Evolutionary conservation across 2,113 vertebrate species (phyloP).

Genomic region (Scolopax mira): DNA sequence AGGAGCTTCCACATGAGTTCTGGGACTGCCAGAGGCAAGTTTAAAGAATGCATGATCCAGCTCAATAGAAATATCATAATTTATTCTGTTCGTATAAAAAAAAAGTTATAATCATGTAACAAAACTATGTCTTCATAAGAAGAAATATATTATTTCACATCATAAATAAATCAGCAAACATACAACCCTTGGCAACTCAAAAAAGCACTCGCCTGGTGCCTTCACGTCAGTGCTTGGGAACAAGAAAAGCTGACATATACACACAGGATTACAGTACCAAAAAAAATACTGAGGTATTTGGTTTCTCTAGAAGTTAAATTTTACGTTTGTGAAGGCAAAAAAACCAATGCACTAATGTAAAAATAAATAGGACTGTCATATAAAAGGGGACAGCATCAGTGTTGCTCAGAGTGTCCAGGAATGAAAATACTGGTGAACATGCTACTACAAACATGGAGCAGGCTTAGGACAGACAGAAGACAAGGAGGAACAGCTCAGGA

Average conservation of each 20-base stretch:
- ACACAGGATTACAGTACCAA: conserved; percentile 78
- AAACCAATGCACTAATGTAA: conserved; percentile 60
- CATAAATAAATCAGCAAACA: conserved; percentile 83
- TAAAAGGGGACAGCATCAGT: conserved; percentile 48
- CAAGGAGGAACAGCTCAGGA: conserved; percentile 48
- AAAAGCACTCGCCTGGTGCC: conserved; percentile 72
- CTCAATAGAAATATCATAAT: conserved; percentile 82
- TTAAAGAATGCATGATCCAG: neutral
- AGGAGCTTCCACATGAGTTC: neutral
- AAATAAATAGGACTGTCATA: conserved; percentile 76
- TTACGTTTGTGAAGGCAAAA: conserved; percentile 64
- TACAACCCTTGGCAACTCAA: conserved; percentile 76
- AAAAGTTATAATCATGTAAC: conserved; percentile 76
- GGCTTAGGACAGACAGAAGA: conserved; percentile 63
- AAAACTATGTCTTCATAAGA: conserved; percentile 79
- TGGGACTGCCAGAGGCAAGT: neutral
- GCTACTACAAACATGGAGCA: conserved; percentile 68
- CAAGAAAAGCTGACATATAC: conserved; percentile 64
- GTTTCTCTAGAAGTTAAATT: conserved; percentile 77
- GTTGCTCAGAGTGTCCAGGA: conserved; percentile 62
- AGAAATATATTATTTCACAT: conserved; percentile 85
- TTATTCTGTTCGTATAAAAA: conserved; percentile 83
- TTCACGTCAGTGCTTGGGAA: conserved; percentile 74
- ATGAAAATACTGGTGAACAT: conserved; percentile 76
- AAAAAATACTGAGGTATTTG: conserved; percentile 83